These are phyloP conservation scores for Lasioglossum oenotherae DNA, from an alignment of 2,888 invertebrate species.

Conservation along the genomic window DNA sequence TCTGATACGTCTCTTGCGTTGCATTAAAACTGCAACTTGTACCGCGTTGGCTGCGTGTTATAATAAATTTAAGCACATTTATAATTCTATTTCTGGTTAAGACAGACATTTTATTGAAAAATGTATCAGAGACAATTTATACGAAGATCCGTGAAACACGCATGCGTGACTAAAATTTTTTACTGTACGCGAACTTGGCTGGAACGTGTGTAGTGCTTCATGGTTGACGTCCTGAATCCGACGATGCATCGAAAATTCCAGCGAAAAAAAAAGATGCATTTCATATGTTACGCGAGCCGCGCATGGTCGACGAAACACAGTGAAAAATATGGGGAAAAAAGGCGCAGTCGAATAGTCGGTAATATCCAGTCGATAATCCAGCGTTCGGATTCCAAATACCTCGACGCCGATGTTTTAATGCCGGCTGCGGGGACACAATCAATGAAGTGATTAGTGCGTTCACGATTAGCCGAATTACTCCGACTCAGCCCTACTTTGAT, in stretches of 20 bases:
- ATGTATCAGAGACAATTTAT: too few relatives aligned
- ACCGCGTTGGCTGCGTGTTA: background rate
- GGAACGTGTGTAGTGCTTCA: background rate
- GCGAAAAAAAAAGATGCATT: background rate
- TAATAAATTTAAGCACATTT: background rate
- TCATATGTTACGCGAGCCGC: background rate
- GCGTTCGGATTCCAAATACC: conserved; percentile 19
- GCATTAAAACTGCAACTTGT: background rate
- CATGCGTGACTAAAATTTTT: background rate
- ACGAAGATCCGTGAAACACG: background rate
- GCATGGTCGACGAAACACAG: background rate
- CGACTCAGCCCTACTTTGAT: background rate
- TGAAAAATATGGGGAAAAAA: background rate
- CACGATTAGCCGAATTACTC: conserved; percentile 5
- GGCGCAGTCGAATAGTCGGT: background rate
- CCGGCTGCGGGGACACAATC: background rate
- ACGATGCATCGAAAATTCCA: background rate
- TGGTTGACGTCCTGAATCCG: background rate
- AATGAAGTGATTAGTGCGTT: background rate
- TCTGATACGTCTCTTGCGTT: too few relatives aligned
- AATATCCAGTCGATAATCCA: conserved; percentile 19
- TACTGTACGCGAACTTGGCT: background rate
- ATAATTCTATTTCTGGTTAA: background rate
- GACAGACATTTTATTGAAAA: background rate
- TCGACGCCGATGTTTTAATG: conserved; percentile 14